Base-by-base conservation (phyloP, 2,797 vertebrate species). In the Mus minutoides region DNA sequence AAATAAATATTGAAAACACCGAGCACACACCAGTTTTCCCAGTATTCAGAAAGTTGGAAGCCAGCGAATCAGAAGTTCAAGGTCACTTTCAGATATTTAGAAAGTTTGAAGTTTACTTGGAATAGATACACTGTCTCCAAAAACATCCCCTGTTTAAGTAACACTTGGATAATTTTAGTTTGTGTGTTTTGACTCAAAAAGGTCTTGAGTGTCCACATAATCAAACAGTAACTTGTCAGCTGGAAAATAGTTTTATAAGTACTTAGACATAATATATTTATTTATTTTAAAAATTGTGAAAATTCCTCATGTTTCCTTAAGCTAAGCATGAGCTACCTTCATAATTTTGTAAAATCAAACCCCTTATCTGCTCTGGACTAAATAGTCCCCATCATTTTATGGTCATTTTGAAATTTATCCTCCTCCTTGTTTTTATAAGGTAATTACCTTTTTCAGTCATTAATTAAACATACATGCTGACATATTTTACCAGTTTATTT, bases 401-500 rank as follows among this genome's bases (percentile, higher is more conserved):
- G 83, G n/a, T 82, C 94, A 58, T 46, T 94, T 88, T 89, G n/a
- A 96, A 88, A 93, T 84, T 84, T 83, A 67, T 29, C 93, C 75
- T 86, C 40, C 91, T 37, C 79, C n/a, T 73, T 93, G 52, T 95
- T 94, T 88, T 91, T 90, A 88, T 64, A 96, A 93, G 91, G 31
- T 54, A 67, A 54, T 84, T 89, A 76, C 31, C 77, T 64, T 79
- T 95, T 89, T 75, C 58, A 85, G 69, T 91, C 54, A 94, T 88
- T 93, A 95, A 94, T 97, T 88, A 94, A 76, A 88, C 78, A 82
- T 82, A 58, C 52, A 71, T 71, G 31, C 64, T 92, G 77, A 77
- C 80, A 94, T 92, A 94, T 88, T 89, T 95, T 83, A 91, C 31
- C 82, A 91, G 56, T 94, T 82, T 94, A 85, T 76, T 94, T 95